Evolutionary conservation across 1,140 invertebrate genomes (phyloP), one percentile per base, ranked within the genome.

Genomic region (Physella acuta): DNA sequence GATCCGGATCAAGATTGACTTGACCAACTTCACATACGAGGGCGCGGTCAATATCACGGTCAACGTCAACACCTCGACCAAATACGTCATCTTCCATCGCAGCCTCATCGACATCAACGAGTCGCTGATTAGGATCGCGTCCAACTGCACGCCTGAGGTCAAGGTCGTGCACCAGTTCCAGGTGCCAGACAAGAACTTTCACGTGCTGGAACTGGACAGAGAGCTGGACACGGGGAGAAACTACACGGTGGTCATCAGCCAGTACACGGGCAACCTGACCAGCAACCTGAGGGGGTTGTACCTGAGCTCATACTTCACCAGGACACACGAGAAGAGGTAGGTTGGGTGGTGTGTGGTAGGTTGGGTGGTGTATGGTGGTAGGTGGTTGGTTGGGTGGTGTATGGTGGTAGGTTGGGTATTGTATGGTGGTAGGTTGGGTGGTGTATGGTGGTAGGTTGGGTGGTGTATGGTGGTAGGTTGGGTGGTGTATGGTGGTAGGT

Each of bases 251-350:
- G 39, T 59, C 16, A 61, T 78, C 20, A 69, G 71, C 20, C 31
- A 75, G 16, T 80, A 73, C 44, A n/a, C 39, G 4, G 77, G 77
- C 17, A 20, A 65, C 1, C 60, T 80, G 24, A 52, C 58, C 5
- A 63, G 66, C 5, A 74, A 78, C 49, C 44, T 79, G 26, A 70
- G 73, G 56, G 78, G 77, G 1, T 68, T 80, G 28, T 80, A 80
- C 53, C 30, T 71, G 55, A 78, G 78, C 52, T 74, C 71, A 2
- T 80, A 78, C 55, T n/a, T n/a, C n/a, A n/a, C n/a, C n/a, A n/a
- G n/a, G n/a, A n/a, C n/a, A n/a, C n/a, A n/a, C n/a, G n/a, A n/a
- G n/a, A n/a, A n/a, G n/a, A n/a, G n/a, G n/a, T n/a, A n/a, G n/a
- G n/a, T n/a, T n/a, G n/a, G n/a, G n/a, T n/a, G n/a, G n/a, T n/a